These are phyloP conservation scores for Melanotaenia boesemani DNA, from an alignment of 2,797 vertebrate genomes.

Conservation along the genomic window DNA sequence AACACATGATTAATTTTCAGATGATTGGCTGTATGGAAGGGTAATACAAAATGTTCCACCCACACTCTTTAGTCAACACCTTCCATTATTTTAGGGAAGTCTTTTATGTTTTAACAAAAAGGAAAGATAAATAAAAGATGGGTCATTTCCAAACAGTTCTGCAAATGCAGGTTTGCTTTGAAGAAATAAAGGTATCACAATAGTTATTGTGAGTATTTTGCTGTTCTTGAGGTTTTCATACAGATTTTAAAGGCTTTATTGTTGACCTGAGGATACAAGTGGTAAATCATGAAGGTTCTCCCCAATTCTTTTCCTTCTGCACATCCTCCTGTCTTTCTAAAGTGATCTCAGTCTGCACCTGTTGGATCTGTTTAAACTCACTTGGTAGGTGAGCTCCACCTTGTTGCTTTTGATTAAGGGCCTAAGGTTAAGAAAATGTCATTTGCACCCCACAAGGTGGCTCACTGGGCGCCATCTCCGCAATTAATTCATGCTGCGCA, in stretches of 20 bases:
- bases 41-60: constrained; percentile 36
- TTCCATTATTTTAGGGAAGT: constrained; percentile 4
- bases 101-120: neutral
- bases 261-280: constrained; percentile 31
- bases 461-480: constrained; percentile 77
- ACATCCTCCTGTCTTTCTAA: constrained; percentile 68
- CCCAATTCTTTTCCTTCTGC: constrained; percentile 42
- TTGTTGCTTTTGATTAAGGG: constrained; percentile 88
- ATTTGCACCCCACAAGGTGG: constrained; percentile 85
- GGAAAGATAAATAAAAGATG: neutral
- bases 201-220: neutral
- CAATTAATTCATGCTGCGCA: constrained; percentile 87
- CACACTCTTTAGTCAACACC: constrained; percentile 38
- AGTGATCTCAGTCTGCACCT: constrained; percentile 70
- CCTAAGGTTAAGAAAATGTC: constrained; percentile 88
- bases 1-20: constrained; percentile 68
- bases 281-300: constrained; percentile 16
- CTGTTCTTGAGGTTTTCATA: neutral
- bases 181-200: neutral
- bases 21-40: constrained; percentile 30
- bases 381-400: constrained; percentile 71
- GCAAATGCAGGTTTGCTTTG: neutral
- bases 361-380: constrained; percentile 56
- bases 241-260: constrained; percentile 7
- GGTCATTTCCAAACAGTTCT: neutral